Conservation (phyloP, 2,888 invertebrate genomes). For the Lycophotia porphyrea region DNA sequence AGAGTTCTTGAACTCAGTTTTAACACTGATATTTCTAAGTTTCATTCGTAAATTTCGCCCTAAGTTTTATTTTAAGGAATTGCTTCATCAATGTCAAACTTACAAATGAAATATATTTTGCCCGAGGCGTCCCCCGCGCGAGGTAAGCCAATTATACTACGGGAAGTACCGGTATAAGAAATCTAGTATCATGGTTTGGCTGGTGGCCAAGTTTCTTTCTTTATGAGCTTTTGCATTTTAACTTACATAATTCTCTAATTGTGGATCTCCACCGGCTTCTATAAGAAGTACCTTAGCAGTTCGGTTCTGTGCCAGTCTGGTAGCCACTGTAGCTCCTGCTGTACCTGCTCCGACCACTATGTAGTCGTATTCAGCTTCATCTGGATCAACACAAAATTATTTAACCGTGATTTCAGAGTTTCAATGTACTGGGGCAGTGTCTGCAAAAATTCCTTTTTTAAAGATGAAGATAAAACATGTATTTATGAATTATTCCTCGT, state of each 20-base stretch:
- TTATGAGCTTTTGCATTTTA: not conserved
- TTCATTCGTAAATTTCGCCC: too few relatives aligned
- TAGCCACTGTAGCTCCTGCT: constrained; percentile 21
- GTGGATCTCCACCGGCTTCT: constrained; percentile 19
- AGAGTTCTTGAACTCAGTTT: too few relatives aligned
- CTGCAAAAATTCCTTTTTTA: too few relatives aligned
- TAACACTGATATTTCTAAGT: too few relatives aligned
- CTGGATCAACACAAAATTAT: not conserved
- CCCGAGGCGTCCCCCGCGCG: too few relatives aligned
- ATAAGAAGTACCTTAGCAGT: constrained; percentile 28
- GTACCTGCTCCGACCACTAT: constrained; percentile 32
- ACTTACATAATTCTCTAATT: constrained; percentile 12
- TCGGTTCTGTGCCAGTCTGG: constrained; percentile 16
- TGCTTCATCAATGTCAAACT: not conserved
- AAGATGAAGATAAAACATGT: too few relatives aligned
- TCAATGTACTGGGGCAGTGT: too few relatives aligned
- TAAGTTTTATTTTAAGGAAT: too few relatives aligned
- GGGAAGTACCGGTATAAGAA: not conserved
- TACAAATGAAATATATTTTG: not conserved
- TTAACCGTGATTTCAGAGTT: too few relatives aligned
- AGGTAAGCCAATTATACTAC: too few relatives aligned
- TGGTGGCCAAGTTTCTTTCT: not conserved
- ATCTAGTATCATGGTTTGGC: not conserved
- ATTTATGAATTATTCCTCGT: too few relatives aligned
- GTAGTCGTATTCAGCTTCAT: constrained; percentile 18